Base-by-base conservation (phyloP, 1,140 invertebrate genomes). In the Diorhabda carinulata region DNA sequence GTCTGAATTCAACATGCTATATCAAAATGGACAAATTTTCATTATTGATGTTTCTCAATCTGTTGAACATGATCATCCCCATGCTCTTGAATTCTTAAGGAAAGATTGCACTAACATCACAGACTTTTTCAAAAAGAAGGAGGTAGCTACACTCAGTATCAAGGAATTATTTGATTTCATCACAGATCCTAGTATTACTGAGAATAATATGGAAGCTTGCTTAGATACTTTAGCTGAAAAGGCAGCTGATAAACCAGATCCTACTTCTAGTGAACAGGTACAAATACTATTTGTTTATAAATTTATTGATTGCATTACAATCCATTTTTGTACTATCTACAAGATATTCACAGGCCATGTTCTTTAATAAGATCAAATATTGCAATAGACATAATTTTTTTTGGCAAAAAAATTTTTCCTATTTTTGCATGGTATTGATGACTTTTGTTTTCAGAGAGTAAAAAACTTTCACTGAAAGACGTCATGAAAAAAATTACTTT, bases 21-120 rank as follows among this genome's bases (percentile, higher is more conserved):
- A 94, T 78, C 88, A 95, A 76, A 86, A 95, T 75, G 91, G 91
- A 0, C 87, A 92, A 77, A 82, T 96, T 10, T 91, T 92, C 68
- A 89, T 98, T 42, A 99, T 99, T 77, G 98, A 99, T 85, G 98
- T 99, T 0, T 98, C 96, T 1, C 98, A 99, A 81, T 93, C 96
- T 3, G 97, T 99, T 0, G 97, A 99, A 83, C 96, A 98, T 80
- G 96, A 99, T 81, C 96, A 99, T 87, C 96, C 96, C 1, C 89
- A 94, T 84, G 93, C 97, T 0, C 86, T 98, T 61, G 92, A 97
- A 69, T 99, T 99, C 81, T 84, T 99, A 40, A 85, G 95, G 67
- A 97, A 94, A 82, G 97, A 99, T 84, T 96, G 96, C 78, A 92
- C 90, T 52, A 99, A 99, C 82, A 90, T 98, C 82, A 84, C 86